Conservation (phyloP, 2,113 vertebrate genomes). For the Galbula dea region DNA sequence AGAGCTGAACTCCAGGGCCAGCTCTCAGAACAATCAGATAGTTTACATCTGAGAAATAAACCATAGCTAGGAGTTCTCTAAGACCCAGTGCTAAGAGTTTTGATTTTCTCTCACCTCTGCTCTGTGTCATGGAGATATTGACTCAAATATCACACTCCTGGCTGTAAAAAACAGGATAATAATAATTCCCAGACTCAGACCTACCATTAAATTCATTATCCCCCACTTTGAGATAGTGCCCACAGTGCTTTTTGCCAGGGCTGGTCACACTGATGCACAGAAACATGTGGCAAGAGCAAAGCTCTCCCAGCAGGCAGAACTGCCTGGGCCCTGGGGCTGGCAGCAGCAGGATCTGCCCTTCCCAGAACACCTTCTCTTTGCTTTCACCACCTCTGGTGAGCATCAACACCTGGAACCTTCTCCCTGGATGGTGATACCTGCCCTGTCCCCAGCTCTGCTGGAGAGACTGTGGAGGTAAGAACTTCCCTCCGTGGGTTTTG, state of each 20-base stretch:
- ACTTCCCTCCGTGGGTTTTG: background rate
- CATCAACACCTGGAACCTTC: background rate
- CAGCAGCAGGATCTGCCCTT: background rate
- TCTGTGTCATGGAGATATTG: background rate
- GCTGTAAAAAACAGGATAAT: background rate
- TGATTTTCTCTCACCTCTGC: background rate
- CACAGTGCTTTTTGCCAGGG: background rate
- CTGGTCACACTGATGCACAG: fast-evolving
- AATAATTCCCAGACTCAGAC: background rate
- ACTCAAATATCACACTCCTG: background rate
- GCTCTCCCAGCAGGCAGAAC: background rate
- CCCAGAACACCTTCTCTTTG: background rate
- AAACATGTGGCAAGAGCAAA: background rate
- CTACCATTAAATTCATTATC: background rate
- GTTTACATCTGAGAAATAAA: background rate
- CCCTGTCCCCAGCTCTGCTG: fast-evolving
- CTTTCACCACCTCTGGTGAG: background rate
- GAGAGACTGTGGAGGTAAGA: background rate
- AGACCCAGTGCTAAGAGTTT: background rate
- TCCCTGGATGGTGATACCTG: fast-evolving
- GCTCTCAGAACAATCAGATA: background rate
- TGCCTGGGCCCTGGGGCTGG: background rate
- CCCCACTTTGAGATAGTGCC: background rate
- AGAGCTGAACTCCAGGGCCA: fast-evolving
- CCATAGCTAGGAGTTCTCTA: background rate